phyloP scores from a whole-genome alignment of 2,888 invertebrate genomes.

The Heliconius ethilla region DNA sequence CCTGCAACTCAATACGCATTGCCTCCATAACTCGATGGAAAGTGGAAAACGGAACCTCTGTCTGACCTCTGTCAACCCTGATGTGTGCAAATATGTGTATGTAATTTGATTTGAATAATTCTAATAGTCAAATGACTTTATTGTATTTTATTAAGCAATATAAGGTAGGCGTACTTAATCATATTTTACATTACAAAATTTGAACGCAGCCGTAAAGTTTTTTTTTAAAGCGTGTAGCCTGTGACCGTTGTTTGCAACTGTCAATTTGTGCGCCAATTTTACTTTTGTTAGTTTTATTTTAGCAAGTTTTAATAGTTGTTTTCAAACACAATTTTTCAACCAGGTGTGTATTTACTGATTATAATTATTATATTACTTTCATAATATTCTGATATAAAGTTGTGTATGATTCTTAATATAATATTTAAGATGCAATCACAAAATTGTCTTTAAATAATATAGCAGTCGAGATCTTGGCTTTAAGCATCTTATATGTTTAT shows the following conservation, averaged over 20 bases:
- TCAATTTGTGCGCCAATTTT: conserved; percentile 70
- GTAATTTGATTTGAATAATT: too few species aligned
- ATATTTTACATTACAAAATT: neutral
- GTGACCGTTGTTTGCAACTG: conserved; percentile 38
- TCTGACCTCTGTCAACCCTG: too few species aligned
- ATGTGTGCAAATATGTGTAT: too few species aligned
- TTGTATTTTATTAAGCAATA: too few species aligned
- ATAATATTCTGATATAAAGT: neutral
- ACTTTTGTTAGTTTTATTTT: conserved; percentile 30
- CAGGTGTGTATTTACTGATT: conserved; percentile 17
- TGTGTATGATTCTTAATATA: neutral
- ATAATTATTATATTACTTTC: neutral
- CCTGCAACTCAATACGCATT: too few species aligned
- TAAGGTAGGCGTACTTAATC: too few species aligned
- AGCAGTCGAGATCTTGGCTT: neutral
- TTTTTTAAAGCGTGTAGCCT: conserved; percentile 14
- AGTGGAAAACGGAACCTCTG: too few species aligned
- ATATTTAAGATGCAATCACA: neutral
- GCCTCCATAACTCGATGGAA: too few species aligned
- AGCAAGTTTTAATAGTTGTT: conserved; percentile 27
- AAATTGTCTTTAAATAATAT: neutral
- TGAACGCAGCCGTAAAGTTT: neutral
- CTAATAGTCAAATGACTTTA: too few species aligned
- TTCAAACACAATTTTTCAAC: conserved; percentile 16
- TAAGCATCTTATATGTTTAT: neutral